Evolutionary conservation across 2,113 vertebrate species (phyloP).

Genomic region (Pandion haliaetus): DNA sequence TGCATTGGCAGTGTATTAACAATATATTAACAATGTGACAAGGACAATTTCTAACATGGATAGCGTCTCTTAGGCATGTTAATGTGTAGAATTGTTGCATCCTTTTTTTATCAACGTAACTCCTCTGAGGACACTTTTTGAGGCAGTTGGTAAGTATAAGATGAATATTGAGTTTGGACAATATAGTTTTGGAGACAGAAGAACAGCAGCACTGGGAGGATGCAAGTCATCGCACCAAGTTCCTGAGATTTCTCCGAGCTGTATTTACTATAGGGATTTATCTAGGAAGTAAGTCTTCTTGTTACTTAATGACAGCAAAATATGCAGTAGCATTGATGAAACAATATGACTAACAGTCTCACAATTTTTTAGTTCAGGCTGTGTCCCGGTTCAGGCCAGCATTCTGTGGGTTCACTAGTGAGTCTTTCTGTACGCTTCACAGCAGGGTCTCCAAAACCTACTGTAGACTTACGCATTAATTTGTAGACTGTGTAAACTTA

Average conservation of each 20-base stretch:
- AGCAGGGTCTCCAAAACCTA: background rate
- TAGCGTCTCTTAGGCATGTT: background rate
- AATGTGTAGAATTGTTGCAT: background rate
- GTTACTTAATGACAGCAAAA: background rate
- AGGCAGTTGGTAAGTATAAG: background rate
- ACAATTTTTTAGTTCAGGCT: background rate
- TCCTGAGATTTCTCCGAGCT: background rate
- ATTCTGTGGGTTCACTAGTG: background rate
- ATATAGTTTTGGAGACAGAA: background rate
- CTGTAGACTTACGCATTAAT: background rate
- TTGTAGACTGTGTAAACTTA: background rate
- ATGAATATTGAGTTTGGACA: background rate
- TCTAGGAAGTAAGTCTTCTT: background rate
- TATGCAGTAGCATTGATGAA: background rate
- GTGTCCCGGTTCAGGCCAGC: background rate
- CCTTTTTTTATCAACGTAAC: rapidly evolving
- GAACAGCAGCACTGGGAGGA: background rate
- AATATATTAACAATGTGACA: background rate
- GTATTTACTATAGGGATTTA: background rate
- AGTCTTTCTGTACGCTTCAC: background rate
- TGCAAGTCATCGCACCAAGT: background rate
- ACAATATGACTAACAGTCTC: background rate
- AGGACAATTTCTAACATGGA: background rate
- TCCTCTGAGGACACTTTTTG: background rate
- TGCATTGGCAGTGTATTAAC: background rate